Conservation (phyloP, 2,888 invertebrate genomes). For the Cheilosia soror region DNA sequence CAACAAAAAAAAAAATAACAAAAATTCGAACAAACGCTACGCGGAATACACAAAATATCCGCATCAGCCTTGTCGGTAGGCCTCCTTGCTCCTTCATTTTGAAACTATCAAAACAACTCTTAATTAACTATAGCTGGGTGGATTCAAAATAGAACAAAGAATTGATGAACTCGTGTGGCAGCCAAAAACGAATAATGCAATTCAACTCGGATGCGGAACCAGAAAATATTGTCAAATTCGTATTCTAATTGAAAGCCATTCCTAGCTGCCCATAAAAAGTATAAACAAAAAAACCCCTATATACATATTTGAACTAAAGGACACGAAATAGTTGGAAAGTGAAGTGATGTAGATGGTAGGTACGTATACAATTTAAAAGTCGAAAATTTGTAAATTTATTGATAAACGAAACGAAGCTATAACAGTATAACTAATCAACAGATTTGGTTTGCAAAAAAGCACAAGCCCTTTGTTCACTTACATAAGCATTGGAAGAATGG, state of each 20-base stretch:
- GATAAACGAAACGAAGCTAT: constrained; percentile 8
- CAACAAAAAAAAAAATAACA: no score
- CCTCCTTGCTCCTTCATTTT: background rate
- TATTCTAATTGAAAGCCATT: constrained; percentile 48
- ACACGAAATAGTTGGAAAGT: background rate
- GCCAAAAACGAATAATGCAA: constrained; percentile 2
- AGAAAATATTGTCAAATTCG: constrained; percentile 45
- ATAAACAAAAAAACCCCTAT: background rate
- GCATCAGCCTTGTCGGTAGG: background rate
- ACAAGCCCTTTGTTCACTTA: background rate
- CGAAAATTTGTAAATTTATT: constrained; percentile 13
- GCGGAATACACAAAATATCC: background rate
- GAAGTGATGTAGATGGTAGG: background rate
- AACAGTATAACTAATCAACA: constrained; percentile 3
- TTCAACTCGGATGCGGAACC: background rate
- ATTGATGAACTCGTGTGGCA: constrained; percentile 28
- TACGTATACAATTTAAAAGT: background rate
- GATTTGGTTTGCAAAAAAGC: background rate
- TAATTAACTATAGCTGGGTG: constrained; percentile 37
- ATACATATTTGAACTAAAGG: background rate
- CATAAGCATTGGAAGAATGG: no score
- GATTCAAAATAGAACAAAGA: constrained; percentile 14
- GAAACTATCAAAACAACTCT: constrained; percentile 44
- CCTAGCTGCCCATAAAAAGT: background rate
- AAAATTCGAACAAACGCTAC: background rate